These are phyloP conservation scores for Catalaphyllia jardinei DNA, from an alignment of 64 coral and sea anemone species.

Conservation along the genomic window DNA sequence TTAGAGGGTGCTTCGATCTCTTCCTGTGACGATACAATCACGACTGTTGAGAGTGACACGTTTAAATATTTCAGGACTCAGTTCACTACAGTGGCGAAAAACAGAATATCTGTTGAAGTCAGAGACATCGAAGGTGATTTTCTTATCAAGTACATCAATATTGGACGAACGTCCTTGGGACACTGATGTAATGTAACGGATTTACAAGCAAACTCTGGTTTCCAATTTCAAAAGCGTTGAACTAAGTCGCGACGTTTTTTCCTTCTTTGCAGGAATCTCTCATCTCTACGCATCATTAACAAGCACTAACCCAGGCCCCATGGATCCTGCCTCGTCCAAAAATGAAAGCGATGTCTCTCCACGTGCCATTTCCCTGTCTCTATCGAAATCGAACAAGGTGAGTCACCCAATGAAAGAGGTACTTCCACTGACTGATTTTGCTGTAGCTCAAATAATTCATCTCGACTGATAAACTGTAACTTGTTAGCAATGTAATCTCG, in stretches of 20 bases:
- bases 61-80: slow-evolving; percentile 93
- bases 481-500: no score
- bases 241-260: background rate
- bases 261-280: slow-evolving; percentile 54
- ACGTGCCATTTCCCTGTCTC: slow-evolving; percentile 43
- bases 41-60: slow-evolving; percentile 88
- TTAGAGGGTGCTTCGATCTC: slow-evolving; percentile 83
- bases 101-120: slow-evolving; percentile 83
- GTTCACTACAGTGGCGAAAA: slow-evolving; percentile 64
- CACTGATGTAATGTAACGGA: background rate
- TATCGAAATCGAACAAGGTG: slow-evolving; percentile 54
- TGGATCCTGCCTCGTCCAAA: slow-evolving; percentile 64
- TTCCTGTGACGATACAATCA: slow-evolving; percentile 77
- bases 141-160: background rate
- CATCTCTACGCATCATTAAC: slow-evolving; percentile 82
- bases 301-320: slow-evolving; percentile 85
- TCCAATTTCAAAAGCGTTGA: background rate
- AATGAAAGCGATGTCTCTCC: slow-evolving; percentile 80
- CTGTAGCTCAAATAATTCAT: no score
- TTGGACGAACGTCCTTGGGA: background rate
- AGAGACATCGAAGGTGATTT: slow-evolving; percentile 79
- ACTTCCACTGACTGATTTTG: no score
- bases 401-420: background rate
- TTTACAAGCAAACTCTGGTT: background rate
- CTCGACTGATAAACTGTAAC: no score